phyloP scores from a whole-genome alignment of 2,888 invertebrate species.

The Leucoma salicis region DNA sequence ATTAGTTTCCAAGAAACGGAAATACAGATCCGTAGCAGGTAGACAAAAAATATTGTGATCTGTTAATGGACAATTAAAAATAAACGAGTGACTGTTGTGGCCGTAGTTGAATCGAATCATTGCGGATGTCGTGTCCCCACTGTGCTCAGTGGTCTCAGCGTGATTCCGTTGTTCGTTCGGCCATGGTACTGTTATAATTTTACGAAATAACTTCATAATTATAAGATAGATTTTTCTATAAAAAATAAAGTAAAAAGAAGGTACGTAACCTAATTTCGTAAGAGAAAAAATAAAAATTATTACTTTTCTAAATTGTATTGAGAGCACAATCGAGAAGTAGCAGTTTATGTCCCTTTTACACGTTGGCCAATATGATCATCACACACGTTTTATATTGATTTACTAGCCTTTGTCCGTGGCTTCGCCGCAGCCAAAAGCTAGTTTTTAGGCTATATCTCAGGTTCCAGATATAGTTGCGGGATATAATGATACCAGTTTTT shows the following conservation, averaged over 20 bases:
- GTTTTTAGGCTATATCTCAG: too few relatives aligned
- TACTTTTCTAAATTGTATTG: neutral
- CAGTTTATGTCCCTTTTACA: too few relatives aligned
- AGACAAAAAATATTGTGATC: conserved; percentile 15
- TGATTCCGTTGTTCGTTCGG: conserved; percentile 28
- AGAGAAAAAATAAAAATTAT: neutral
- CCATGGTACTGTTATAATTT: conserved; percentile 21
- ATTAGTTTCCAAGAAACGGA: conserved; percentile 13
- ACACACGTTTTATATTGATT: too few relatives aligned
- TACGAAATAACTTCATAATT: conserved; percentile 1
- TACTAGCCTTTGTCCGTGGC: too few relatives aligned
- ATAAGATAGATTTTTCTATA: neutral
- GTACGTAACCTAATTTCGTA: neutral
- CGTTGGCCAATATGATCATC: too few relatives aligned
- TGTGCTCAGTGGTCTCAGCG: conserved; percentile 37
- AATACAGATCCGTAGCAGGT: conserved; percentile 1
- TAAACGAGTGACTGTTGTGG: conserved; percentile 47
- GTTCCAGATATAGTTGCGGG: too few relatives aligned
- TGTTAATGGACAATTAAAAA: conserved; percentile 43
- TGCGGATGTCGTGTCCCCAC: conserved; percentile 49
- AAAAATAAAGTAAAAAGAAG: neutral
- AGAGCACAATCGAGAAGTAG: neutral
- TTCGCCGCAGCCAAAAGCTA: too few relatives aligned
- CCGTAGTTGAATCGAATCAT: conserved; percentile 53
- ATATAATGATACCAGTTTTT: too few relatives aligned